These are phyloP conservation scores for Pipa parva DNA, from an alignment of 2,113 vertebrate species.

Conservation along the genomic window DNA sequence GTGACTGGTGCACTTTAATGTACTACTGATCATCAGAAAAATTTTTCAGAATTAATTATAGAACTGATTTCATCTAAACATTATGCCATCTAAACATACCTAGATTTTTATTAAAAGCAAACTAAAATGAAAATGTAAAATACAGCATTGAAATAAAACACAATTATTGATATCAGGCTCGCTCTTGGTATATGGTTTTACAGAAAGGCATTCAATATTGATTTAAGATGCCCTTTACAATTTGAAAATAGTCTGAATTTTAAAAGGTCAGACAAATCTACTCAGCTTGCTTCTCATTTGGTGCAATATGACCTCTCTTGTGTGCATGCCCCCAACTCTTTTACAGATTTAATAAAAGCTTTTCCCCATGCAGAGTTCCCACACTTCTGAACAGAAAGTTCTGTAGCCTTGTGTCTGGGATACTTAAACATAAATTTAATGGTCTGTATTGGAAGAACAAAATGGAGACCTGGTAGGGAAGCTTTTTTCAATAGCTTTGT, in stretches of 20 bases:
- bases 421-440: constrained; percentile 50
- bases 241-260: constrained; percentile 42
- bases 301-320: constrained; percentile 28
- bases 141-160: neutral
- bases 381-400: constrained; percentile 46
- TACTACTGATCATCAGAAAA: too few species aligned
- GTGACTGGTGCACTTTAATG: too few species aligned
- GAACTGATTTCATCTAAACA: neutral
- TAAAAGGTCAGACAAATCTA: constrained; percentile 45
- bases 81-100: too few species aligned
- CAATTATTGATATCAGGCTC: constrained; percentile 11
- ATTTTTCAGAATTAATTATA: neutral
- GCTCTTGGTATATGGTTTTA: neutral
- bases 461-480: constrained; percentile 47
- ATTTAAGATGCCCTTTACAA: constrained; percentile 42
- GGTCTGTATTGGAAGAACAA: constrained; percentile 32
- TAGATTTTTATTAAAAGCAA: neutral
- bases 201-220: constrained; percentile 23
- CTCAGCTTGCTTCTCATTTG: constrained; percentile 37
- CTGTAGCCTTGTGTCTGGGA: constrained; percentile 30
- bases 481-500: constrained; percentile 47
- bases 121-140: neutral
- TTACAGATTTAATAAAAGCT: constrained; percentile 44
- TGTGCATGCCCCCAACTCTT: constrained; percentile 42
- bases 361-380: constrained; percentile 26